Evolutionary conservation across 1,140 invertebrate genomes (phyloP).

Genomic region (Leptinotarsa texana): DNA sequence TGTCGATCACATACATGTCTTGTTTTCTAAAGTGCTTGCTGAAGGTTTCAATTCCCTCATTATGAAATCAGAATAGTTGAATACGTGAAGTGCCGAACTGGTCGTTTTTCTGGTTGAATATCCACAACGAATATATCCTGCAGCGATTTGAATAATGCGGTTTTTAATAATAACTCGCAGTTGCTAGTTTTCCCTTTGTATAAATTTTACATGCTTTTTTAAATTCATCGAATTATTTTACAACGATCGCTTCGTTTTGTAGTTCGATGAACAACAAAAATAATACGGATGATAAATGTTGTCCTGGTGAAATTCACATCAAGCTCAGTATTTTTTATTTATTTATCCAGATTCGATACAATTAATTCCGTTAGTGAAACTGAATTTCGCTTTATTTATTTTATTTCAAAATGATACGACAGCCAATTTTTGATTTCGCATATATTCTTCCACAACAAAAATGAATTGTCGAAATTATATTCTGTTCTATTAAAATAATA

Average conservation of each 20-base stretch:
- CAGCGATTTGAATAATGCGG: slow-evolving; percentile 10
- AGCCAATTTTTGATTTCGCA: neutral
- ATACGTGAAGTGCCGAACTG: no score
- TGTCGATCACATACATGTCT: no score
- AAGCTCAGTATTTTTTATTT: slow-evolving; percentile 15
- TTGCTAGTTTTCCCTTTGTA: slow-evolving; percentile 17
- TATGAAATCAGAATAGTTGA: no score
- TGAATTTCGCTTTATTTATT: slow-evolving; percentile 21
- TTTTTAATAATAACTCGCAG: slow-evolving; percentile 4
- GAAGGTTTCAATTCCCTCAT: neutral
- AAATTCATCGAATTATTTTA: slow-evolving; percentile 19
- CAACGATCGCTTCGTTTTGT: slow-evolving; percentile 12
- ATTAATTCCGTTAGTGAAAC: slow-evolving; percentile 18
- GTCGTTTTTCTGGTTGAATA: no score
- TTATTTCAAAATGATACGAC: slow-evolving; percentile 1
- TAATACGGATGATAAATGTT: neutral
- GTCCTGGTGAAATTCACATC: slow-evolving; percentile 1
- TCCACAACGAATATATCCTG: neutral
- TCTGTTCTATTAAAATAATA: slow-evolving; percentile 11
- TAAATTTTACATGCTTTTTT: slow-evolving; percentile 14
- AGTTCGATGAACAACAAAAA: neutral
- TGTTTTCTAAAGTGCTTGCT: neutral
- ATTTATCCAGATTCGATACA: slow-evolving; percentile 14
- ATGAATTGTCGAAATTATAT: slow-evolving; percentile 9
- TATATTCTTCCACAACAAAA: neutral